A percentile compares a stretch with the other conserved stretches of the same genome.
Evolutionary conservation across 2,888 invertebrate genomes (phyloP).

Genomic region (Drosophila tanythrix): DNA sequence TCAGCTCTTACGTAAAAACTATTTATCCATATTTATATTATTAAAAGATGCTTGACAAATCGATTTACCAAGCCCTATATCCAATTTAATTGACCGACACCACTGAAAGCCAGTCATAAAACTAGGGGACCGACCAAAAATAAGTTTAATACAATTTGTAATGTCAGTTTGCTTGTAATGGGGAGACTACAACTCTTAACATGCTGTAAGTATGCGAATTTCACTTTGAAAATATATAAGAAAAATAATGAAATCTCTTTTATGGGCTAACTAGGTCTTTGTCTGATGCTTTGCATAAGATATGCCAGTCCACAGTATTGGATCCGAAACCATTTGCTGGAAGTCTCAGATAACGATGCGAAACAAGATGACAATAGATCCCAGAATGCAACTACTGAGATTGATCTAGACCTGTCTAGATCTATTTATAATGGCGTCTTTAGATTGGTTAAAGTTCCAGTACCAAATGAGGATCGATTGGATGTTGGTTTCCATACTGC

Average conservation of each 20-base stretch:
- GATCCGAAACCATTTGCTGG: not conserved
- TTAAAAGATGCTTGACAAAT: not conserved
- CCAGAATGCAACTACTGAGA: not conserved
- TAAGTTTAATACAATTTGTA: not conserved
- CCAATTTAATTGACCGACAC: conserved; percentile 1
- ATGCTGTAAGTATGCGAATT: conserved; percentile 17
- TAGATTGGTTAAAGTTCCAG: not conserved
- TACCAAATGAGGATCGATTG: not conserved
- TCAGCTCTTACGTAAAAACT: not conserved
- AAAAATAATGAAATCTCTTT: not conserved
- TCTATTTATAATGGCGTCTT: not conserved
- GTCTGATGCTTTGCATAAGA: not conserved
- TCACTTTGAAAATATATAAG: not conserved
- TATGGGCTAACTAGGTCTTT: conserved; percentile 8
- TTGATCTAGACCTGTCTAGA: not conserved
- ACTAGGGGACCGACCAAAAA: not conserved
- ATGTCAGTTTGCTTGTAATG: conserved; percentile 1
- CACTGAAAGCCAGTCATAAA: conserved; percentile 10
- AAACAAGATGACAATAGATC: not conserved
- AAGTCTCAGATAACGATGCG: not conserved
- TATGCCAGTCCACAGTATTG: not conserved
- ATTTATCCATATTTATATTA: not conserved
- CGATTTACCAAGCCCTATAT: not conserved
- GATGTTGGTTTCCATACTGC: not conserved
- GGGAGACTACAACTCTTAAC: not conserved